Base-by-base conservation (phyloP, 2,113 vertebrate genomes). In the Labeo rohita region DNA sequence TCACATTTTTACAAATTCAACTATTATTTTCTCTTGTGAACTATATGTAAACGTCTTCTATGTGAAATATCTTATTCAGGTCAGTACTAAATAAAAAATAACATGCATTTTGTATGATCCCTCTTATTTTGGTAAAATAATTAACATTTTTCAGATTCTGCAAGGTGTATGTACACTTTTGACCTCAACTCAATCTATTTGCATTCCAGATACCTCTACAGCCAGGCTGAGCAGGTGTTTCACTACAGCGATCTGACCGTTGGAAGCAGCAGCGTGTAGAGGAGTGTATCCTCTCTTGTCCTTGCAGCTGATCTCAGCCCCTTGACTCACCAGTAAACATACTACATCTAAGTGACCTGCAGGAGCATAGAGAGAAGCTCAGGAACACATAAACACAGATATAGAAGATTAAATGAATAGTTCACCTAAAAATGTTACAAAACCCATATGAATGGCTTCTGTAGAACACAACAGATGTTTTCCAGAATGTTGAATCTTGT, bases 231-330 rank as follows among this genome's bases (percentile, higher is more conserved):
- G 96, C 86, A 99, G 96, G 84, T 98, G 97, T 89, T 98, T 98
- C 85, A 99, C 97, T 49, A 98, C 94, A 0, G 90, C 92, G 78
- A 98, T 97, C 93, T 98, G 96, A 39, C 98, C 98, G 0, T 96
- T 97, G 90, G 98, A 98, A 72, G 98, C 97, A 0, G 98, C 98
- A 0, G 98, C 96, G 15, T 99, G 98, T 13, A 99, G 95, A 0
- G 98, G 96, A 1, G 97, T 98, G 92, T 99, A 99, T 23, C 98
- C 98, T 36, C 98, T 95, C 92, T 99, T 99, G 93, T 99, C 98
- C 90, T 98, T 99, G 88, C 96, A 99, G 86, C 96, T 96, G 88
- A 98, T 93, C 93, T 99, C 98, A 0, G 97, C 97, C 6, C 98
- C 98, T 8, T 97, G 97, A 88, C 93, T 97, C 91, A 98, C 95